Evolutionary conservation across 53 echinoderm and acorn worm species (phyloP), one percentile per base, ranked within the genome.

Genomic region (Stichopus horrens): DNA sequence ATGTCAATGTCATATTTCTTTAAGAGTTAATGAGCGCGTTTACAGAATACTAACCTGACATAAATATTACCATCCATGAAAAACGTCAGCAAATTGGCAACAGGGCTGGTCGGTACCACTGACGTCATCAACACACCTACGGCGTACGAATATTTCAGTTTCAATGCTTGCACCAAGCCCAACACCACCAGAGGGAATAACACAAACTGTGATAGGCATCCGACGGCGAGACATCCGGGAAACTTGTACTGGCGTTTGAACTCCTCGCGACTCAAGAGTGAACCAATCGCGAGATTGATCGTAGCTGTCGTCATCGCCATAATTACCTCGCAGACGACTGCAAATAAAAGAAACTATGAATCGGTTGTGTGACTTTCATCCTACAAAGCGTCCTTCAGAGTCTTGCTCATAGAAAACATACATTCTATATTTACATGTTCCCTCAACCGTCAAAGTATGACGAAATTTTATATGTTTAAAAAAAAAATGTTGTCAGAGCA

Each of bases 11-110:
- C 0, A 67, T 67, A 67, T n/a, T 67, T 67, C 68, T n/a, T 67
- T n/a, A 1, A n/a, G 1, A n/a, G 68, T 14, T 1, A 11, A n/a
- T n/a, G n/a, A n/a, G 3, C 3, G 68, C 11, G 11, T n/a, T 16
- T 19, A 7, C 19, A 14, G 16, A 6, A 18, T 16, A 4, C 86
- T 71, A 86, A 92, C 92, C 92, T 88, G 9, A 89, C 19, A 23
- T 67, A 89, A 9, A 92, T 85, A 86, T 89, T 89, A 6, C 89
- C 92, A 66, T 92, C 92, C 16, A 92, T 55, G 85, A 92, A 92
- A 86, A 86, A 92, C 7, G 92, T 92, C 53, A 92, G 73, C 13
- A 92, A 55, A 58, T 76, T 89, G 0, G 92, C 77, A 22, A 92
- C 89, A 5, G 92, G 54, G 21, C 92, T 89, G 5, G 86, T 86